Base-by-base conservation (phyloP, 2,888 invertebrate genomes). In the Laothoe populi region DNA sequence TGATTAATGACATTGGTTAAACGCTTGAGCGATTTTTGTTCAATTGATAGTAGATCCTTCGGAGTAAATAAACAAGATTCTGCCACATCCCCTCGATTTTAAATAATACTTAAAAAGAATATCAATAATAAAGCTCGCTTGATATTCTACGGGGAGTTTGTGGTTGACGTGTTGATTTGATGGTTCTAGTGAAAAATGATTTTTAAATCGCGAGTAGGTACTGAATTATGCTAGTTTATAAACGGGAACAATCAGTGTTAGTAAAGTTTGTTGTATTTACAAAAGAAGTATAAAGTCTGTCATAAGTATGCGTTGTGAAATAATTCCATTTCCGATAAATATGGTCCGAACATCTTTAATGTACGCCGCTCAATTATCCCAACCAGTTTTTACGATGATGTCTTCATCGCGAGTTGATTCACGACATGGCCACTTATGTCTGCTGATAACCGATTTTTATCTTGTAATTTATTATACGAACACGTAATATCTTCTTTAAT, bases 381-480 rank as follows among this genome's bases (percentile, higher is more conserved):
- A 87, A 90, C 92, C 90, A 88, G 92, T 90, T 89, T n/a, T 72
- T 63, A 70, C 82, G 83, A 86, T 84, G 83, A 90, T 90, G 89
- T 88, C 90, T 91, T 91, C 87, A 91, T 91, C 88, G 88, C 81
- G 72, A 69, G 72, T 74, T 85, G 87, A 88, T 86, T 87, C 88
- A 87, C 79, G 75, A 75, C 78, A 73, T 68, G 73, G 78, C 78
- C 72, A 77, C 73, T 79, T 74, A 75, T 75, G 72, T 70, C 69
- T 63, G 68, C 70, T 72, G 73, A 72, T 72, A 75, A 64, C 63
- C 63, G 64, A 68, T 68, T 73, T 77, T 81, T 77, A 75, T 72
- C 70, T 70, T 67, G 62, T 63, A 46, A 35, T 24, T 31, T 57
- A 62, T 57, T 62, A 45, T 23, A 23, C 16, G 5, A n/a, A 8